Evolutionary conservation across 2,888 invertebrate genomes (phyloP), one percentile per base, ranked within the genome.

Genomic region (Phrixothrix hirtus): DNA sequence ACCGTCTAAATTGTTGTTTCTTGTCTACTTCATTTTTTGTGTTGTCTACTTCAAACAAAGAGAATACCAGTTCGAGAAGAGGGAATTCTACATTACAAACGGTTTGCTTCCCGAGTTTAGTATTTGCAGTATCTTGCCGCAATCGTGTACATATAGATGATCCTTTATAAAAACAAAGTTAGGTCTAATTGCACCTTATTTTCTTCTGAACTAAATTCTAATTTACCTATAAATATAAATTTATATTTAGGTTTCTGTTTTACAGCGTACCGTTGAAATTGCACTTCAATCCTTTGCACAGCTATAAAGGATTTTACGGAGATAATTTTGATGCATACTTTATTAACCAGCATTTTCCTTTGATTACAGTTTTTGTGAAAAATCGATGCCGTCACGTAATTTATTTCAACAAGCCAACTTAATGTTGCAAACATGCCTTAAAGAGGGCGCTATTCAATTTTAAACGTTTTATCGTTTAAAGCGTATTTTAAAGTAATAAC

Each of bases 21-120:
- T 55, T 46, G 50, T 55, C 55, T 51, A 55, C 55, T 50, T 46
- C 50, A 51, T 45, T 55, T 55, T 46, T 51, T 46, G 42, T 37
- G 41, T 51, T 54, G 54, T 44, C 48, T 54, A 43, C 53, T 47
- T 47, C 47, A 53, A 54, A 54, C 49, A 49, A 54, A 48, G 48
- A 54, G 54, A 39, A 44, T 44, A 42, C 37, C 38, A 42, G 53
- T 44, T 37, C 41, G 53, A 48, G 35, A 48, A 56, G 37, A 32
- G 50, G 37, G 32, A 44, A 44, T 50, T 44, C 37, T 44, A 37
- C 50, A 31, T 38, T 37, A 50, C 50, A 50, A 50, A 50, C 50
- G 38, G 31, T 37, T 43, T 44, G 41, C 39, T 48, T 48, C 48
- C 39, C 35, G 41, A 35, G 48, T 48, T 48, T 48, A 48, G 41